These are phyloP conservation scores for Vandiemenella viatica DNA, from an alignment of 2,888 invertebrate species.

Conservation along the genomic window DNA sequence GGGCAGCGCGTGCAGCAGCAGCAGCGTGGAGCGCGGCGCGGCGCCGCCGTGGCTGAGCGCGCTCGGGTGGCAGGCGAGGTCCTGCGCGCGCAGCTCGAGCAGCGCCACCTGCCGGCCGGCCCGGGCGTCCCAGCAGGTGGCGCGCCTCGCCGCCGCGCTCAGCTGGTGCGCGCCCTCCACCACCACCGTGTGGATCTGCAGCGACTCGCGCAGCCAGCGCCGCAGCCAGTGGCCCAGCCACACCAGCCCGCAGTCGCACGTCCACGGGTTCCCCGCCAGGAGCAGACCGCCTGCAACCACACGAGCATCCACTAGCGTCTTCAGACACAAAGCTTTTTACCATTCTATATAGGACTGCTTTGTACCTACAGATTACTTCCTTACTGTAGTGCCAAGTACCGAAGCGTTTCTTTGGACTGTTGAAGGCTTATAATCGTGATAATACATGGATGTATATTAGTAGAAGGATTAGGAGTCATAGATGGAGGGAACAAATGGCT, in stretches of 20 bases:
- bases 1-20: neutral
- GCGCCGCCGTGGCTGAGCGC: slow-evolving; percentile 47
- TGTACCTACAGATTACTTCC: too few relatives aligned
- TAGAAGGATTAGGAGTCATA: too few relatives aligned
- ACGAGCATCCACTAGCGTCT: too few relatives aligned
- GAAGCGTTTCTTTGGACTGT: too few relatives aligned
- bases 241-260: slow-evolving; percentile 75
- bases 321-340: too few relatives aligned
- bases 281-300: slow-evolving; percentile 60
- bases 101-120: slow-evolving; percentile 48
- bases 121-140: slow-evolving; percentile 51
- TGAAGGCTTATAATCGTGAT: too few relatives aligned
- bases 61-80: slow-evolving; percentile 71
- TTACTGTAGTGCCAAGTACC: too few relatives aligned
- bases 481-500: too few relatives aligned
- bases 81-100: slow-evolving; percentile 59
- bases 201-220: slow-evolving; percentile 75
- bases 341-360: too few relatives aligned
- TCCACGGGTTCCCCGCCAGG: slow-evolving; percentile 68
- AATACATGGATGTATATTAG: too few relatives aligned
- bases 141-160: slow-evolving; percentile 41
- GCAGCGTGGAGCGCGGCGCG: neutral
- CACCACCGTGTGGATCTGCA: slow-evolving; percentile 52
- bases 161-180: slow-evolving; percentile 29
- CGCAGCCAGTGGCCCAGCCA: slow-evolving; percentile 84